phyloP scores from a whole-genome alignment of 2,888 invertebrate species.

The Acrobasis consociella region DNA sequence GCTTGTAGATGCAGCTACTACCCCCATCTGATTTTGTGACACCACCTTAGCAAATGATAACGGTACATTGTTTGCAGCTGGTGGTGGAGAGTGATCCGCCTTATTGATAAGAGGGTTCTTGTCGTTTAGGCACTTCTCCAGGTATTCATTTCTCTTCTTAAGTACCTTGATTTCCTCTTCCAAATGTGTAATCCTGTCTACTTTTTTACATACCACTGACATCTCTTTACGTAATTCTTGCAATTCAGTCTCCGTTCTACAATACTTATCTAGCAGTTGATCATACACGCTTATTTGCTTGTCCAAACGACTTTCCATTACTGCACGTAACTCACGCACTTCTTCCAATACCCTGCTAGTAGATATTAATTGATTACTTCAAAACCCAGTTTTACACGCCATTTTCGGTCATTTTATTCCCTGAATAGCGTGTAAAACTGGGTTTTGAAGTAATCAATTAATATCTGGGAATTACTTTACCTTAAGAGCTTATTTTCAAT shows the following conservation, averaged over 20 bases:
- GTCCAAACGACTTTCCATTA: background rate
- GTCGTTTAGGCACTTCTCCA: background rate
- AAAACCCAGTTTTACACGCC: too few species aligned
- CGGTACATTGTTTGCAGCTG: background rate
- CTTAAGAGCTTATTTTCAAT: too few species aligned
- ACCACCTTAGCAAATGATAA: background rate
- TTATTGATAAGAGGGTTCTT: background rate
- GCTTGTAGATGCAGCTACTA: background rate
- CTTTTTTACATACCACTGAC: constrained; percentile 86
- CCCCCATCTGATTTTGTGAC: background rate
- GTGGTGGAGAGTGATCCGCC: background rate
- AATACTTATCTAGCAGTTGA: background rate
- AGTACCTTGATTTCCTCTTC: background rate
- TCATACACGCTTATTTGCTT: background rate
- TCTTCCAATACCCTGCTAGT: background rate
- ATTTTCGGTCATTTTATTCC: too few species aligned
- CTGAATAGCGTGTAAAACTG: too few species aligned
- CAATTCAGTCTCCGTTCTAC: background rate
- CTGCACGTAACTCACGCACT: background rate
- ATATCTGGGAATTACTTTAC: too few species aligned
- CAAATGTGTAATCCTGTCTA: background rate
- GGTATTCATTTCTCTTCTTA: background rate
- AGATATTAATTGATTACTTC: too few species aligned
- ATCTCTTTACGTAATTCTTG: constrained; percentile 86
- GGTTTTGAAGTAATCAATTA: too few species aligned